phyloP scores from a whole-genome alignment of 2,888 invertebrate species.

The Heliconius charithonia region DNA sequence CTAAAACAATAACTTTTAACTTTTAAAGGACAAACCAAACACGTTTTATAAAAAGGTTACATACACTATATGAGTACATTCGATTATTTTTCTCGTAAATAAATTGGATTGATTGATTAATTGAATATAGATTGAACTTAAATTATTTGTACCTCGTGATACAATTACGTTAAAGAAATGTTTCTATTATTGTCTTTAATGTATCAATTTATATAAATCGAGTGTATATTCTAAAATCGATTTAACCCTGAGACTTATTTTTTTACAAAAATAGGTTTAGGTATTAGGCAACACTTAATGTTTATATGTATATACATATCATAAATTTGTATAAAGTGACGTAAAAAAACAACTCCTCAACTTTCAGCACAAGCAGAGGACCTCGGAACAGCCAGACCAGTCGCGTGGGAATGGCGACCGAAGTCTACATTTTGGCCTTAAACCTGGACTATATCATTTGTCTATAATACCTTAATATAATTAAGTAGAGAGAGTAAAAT shows the following conservation, averaged over 20 bases:
- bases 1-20: slow-evolving; percentile 8
- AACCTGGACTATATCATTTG: too few species aligned
- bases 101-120: slow-evolving; percentile 17
- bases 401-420: neutral
- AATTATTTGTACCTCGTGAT: neutral
- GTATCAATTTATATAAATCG: neutral
- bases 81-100: slow-evolving; percentile 8
- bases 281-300: too few species aligned
- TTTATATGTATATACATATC: neutral
- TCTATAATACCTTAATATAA: too few species aligned
- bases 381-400: neutral
- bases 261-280: too few species aligned
- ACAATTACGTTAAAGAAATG: neutral
- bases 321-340: neutral
- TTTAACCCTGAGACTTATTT: neutral
- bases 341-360: too few species aligned
- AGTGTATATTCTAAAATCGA: neutral
- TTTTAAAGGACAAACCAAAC: slow-evolving; percentile 34
- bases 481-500: neutral
- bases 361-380: neutral
- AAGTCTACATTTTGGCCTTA: neutral
- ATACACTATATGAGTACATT: slow-evolving; percentile 3
- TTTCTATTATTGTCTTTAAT: neutral
- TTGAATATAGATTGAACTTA: neutral
- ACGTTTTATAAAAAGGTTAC: slow-evolving; percentile 32